Base-by-base conservation (phyloP, 1,140 invertebrate species). In the Drosophila sp. region DNA sequence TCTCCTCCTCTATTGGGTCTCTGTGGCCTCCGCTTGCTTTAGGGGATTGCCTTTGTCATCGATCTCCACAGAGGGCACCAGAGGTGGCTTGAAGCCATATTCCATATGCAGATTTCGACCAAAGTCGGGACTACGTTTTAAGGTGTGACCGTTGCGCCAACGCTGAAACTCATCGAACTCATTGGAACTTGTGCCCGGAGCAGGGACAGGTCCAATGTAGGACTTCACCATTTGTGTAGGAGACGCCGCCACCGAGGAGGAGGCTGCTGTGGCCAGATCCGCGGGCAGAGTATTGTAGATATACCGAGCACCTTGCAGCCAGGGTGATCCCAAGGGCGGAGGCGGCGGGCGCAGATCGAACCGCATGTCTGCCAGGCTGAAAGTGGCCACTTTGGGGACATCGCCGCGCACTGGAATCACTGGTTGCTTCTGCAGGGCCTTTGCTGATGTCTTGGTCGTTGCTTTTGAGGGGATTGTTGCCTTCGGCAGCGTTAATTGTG, bases 41-140 rank as follows among this genome's bases (percentile, higher is more conserved):
- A 95, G 89, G 0, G 94, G 94, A 60, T 93, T 92, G 6, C 95
- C 94, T 72, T 94, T 92, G 72, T 96, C 95, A 77, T 96, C 96
- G 29, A 96, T 96, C 84, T 96, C 95, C n/a, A 95, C 93, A 0
- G 96, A 97, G 1, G 96, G 96, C 60, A 96, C 94, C 77, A 97
- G 91, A 0, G 96, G 96, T 7, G 96, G 96, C 77, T 96, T 96
- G 70, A 97, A 97, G 0, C 96, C 96, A 79, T 97, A 97, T 70
- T 97, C 96, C 79, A 96, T 94, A 71, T 95, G 95, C 0, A 96
- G 93, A 69, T 94, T 95, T 70, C 94, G 94, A 1, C 94, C 94
- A 61, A 92, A 93, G 44, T 94, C 93, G 38, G 93, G 94, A 10
- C 93, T 90, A 2, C 91, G 89, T 54, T 92, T 92, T 3, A 91